These are phyloP conservation scores for Anarsia innoxiella DNA, from an alignment of 2,888 invertebrate species.

Conservation along the genomic window DNA sequence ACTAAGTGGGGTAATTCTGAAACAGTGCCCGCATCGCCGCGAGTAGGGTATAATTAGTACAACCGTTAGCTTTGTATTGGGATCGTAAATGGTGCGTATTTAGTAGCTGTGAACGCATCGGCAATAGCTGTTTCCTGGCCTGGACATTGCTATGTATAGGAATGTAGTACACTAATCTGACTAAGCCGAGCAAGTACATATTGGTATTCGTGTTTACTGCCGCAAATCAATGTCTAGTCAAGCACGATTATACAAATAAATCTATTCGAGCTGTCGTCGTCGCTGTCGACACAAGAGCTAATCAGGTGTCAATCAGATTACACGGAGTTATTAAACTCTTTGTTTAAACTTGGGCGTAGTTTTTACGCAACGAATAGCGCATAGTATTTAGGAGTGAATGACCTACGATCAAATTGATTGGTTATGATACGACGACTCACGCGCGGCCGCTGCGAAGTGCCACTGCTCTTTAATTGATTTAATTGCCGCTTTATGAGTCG, in stretches of 20 bases:
- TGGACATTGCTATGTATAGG: no score
- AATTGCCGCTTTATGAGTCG: constrained; percentile 34
- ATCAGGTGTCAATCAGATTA: no score
- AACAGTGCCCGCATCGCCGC: constrained; percentile 12
- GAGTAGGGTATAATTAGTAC: constrained; percentile 21
- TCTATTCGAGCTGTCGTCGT: no score
- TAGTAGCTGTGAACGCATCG: no score
- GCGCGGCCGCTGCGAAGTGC: constrained; percentile 15
- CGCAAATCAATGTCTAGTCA: no score
- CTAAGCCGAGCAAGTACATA: no score
- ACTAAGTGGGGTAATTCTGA: constrained; percentile 17
- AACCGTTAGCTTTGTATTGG: constrained; percentile 19
- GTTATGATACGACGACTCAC: constrained; percentile 39
- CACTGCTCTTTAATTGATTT: constrained; percentile 63
- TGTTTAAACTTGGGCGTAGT: constrained; percentile 1
- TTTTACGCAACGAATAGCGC: background rate
- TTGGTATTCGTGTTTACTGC: no score
- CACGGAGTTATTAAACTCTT: no score
- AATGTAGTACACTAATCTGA: no score
- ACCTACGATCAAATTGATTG: constrained; percentile 64
- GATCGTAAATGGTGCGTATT: constrained; percentile 18
- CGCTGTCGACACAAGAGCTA: no score
- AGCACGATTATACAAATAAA: no score
- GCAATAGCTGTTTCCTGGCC: no score
- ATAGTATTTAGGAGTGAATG: constrained; percentile 29